Conservation (phyloP, 2,888 invertebrate genomes). For the Scaptomyza parva region DNA sequence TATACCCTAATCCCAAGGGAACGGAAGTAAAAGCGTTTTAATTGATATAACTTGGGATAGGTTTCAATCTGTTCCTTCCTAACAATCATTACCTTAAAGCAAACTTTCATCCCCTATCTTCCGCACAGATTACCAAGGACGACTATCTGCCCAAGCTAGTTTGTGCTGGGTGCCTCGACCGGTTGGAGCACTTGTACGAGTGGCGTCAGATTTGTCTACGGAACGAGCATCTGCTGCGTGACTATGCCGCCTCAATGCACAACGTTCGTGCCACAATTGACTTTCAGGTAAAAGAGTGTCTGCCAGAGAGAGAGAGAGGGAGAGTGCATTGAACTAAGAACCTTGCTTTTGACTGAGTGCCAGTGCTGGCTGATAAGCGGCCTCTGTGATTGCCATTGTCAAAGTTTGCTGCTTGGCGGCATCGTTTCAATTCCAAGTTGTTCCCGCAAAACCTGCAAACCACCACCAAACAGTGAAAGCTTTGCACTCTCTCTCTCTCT, state of each 20-base stretch:
- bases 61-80: too few species aligned
- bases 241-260: slow-evolving; percentile 89
- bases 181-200: slow-evolving; percentile 89
- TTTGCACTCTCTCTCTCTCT: slow-evolving; percentile 8
- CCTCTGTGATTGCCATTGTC: slow-evolving; percentile 55
- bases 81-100: neutral
- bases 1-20: neutral
- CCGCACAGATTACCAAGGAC: slow-evolving; percentile 88
- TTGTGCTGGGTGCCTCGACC: slow-evolving; percentile 88
- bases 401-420: slow-evolving; percentile 48
- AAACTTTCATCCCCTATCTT: neutral
- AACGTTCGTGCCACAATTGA: slow-evolving; percentile 89
- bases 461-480: slow-evolving; percentile 45
- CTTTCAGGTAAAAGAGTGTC: slow-evolving; percentile 86
- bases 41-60: too few species aligned
- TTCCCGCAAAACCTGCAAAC: slow-evolving; percentile 58
- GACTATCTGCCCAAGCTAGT: slow-evolving; percentile 90
- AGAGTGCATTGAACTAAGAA: slow-evolving; percentile 34
- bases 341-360: slow-evolving; percentile 1
- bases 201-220: slow-evolving; percentile 89
- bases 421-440: slow-evolving; percentile 58
- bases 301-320: neutral
- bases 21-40: too few species aligned
- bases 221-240: slow-evolving; percentile 88
- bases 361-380: slow-evolving; percentile 51